These are phyloP conservation scores for Eumacrocentrus americanus DNA, from an alignment of 2,888 invertebrate species.

Conservation along the genomic window DNA sequence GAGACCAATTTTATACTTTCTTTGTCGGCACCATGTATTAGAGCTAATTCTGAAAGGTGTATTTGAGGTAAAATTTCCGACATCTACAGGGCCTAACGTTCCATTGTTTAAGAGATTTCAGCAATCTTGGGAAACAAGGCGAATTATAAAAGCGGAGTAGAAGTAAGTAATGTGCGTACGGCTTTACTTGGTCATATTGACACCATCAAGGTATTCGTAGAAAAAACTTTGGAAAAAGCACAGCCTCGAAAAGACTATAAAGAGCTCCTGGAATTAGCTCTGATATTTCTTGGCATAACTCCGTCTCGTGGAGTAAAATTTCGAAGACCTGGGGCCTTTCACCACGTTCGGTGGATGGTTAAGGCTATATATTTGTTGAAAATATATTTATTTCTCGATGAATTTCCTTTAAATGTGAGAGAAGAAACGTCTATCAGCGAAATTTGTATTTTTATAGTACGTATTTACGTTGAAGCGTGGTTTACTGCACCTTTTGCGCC, in stretches of 20 bases:
- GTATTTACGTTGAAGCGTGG: slow-evolving; percentile 36
- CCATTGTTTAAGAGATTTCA: slow-evolving; percentile 34
- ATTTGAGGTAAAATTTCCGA: slow-evolving; percentile 15
- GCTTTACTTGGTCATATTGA: slow-evolving; percentile 4
- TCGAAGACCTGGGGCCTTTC: slow-evolving; percentile 41
- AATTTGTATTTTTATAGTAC: slow-evolving; percentile 38
- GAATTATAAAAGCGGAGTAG: slow-evolving; percentile 23
- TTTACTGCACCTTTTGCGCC: slow-evolving; percentile 29
- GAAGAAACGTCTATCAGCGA: slow-evolving; percentile 35
- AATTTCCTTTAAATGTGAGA: slow-evolving; percentile 32
- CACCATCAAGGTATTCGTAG: not conserved
- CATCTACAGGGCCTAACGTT: slow-evolving; percentile 29
- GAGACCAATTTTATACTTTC: not conserved
- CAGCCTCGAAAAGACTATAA: slow-evolving; percentile 39
- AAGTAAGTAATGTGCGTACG: too few relatives aligned
- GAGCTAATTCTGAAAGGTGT: slow-evolving; percentile 29
- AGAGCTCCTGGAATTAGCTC: slow-evolving; percentile 39
- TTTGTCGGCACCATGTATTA: slow-evolving; percentile 33
- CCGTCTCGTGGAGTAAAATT: too few relatives aligned
- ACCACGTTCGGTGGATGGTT: slow-evolving; percentile 46
- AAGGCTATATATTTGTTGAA: slow-evolving; percentile 44
- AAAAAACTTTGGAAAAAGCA: not conserved
- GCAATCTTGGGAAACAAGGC: slow-evolving; percentile 26
- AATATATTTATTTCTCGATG: slow-evolving; percentile 40
- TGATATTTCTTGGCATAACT: slow-evolving; percentile 38